These are phyloP conservation scores for Camponotus fellah DNA, from an alignment of 2,888 invertebrate species.

Conservation along the genomic window DNA sequence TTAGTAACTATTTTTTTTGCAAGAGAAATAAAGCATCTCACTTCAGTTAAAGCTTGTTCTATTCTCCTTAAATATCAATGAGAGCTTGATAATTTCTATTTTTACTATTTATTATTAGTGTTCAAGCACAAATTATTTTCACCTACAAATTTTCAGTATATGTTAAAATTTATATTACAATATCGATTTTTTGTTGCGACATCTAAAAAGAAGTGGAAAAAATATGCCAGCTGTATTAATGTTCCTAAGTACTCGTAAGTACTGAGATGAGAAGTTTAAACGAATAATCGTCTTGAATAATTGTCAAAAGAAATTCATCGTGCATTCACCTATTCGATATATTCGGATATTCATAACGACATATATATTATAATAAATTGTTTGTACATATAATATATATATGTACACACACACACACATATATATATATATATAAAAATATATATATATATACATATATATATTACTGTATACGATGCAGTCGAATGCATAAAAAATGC, in stretches of 20 bases:
- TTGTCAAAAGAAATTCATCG: neutral
- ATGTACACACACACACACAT: neutral
- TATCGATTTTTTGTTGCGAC: conserved; percentile 26
- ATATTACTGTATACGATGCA: neutral
- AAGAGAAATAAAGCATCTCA: neutral
- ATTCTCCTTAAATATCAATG: neutral
- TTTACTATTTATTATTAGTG: neutral
- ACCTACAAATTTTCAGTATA: neutral
- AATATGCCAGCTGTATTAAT: conserved; percentile 29
- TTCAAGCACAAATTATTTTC: neutral
- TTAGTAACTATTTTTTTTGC: neutral
- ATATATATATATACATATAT: neutral
- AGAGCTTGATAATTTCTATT: neutral
- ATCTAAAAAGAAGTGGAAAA: conserved; percentile 3
- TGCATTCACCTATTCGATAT: conserved; percentile 3
- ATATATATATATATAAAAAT: neutral
- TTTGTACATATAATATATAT: neutral
- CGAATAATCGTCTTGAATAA: conserved; percentile 11
- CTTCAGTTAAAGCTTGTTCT: neutral
- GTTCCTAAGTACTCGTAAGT: conserved; percentile 65
- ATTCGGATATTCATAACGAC: neutral
- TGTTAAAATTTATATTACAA: neutral
- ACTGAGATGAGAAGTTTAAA: conserved; percentile 53
- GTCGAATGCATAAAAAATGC: neutral
- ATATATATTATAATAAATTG: conserved; percentile 6